Conservation (phyloP, 2,888 invertebrate genomes). For the Callinectes sapidus region DNA sequence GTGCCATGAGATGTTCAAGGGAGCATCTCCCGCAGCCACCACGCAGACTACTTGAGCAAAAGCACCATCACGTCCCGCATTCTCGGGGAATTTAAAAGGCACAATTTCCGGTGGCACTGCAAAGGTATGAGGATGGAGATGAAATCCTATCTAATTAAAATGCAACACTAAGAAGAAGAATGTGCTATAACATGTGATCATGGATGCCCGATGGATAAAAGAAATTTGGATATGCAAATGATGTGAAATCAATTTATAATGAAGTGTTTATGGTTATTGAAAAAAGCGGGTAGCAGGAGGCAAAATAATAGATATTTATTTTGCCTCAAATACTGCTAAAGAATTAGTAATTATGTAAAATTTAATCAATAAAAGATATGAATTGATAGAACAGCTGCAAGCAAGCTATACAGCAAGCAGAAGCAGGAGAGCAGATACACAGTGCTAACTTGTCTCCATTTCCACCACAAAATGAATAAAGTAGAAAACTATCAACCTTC, state of each 20-base stretch:
- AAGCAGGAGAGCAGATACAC: conserved; percentile 37
- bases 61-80: conserved; percentile 73
- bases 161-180: conserved; percentile 28
- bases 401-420: conserved; percentile 35
- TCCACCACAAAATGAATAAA: conserved; percentile 35
- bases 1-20: conserved; percentile 75
- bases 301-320: background rate
- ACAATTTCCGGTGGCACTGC: conserved; percentile 72
- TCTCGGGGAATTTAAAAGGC: conserved; percentile 72
- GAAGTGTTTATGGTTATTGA: conserved; percentile 11
- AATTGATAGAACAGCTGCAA: conserved; percentile 37
- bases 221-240: conserved; percentile 2
- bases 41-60: conserved; percentile 75
- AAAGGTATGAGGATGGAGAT: conserved; percentile 63
- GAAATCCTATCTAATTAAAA: conserved; percentile 36
- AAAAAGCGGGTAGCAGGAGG: conserved; percentile 43
- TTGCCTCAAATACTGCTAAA: conserved; percentile 26
- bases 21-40: conserved; percentile 75
- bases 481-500: conserved; percentile 37
- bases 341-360: conserved; percentile 35
- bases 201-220: conserved; percentile 18
- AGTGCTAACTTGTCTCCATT: conserved; percentile 36
- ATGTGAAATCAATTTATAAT: conserved; percentile 9
- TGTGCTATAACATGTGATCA: conserved; percentile 14
- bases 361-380: conserved; percentile 34